Evolutionary conservation across 2,888 invertebrate species (phyloP).

Genomic region (Plebejus melissa): DNA sequence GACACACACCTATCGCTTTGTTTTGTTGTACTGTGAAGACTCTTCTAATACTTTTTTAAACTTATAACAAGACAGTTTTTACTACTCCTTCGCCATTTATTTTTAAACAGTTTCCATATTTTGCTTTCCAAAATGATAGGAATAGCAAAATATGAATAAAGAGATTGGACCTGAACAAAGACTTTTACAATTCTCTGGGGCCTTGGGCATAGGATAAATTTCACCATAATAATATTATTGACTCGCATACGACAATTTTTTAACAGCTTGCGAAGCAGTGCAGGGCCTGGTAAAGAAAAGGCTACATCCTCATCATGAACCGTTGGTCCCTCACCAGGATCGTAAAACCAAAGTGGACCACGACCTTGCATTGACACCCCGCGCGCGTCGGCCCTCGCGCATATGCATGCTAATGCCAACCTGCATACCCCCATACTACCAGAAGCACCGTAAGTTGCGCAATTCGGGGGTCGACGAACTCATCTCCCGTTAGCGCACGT

Average conservation of each 20-base stretch:
- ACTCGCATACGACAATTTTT: no score
- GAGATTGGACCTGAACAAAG: no score
- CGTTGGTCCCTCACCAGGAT: neutral
- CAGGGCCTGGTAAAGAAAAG: no score
- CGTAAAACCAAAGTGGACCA: slow-evolving; percentile 20
- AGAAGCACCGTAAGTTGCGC: slow-evolving; percentile 39
- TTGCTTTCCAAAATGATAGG: no score
- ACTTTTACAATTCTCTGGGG: neutral
- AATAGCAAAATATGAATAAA: no score
- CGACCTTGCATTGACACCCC: slow-evolving; percentile 34
- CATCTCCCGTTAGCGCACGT: slow-evolving; percentile 72
- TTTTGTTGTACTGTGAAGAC: neutral
- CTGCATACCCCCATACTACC: slow-evolving; percentile 48
- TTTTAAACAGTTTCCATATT: no score
- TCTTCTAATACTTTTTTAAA: neutral
- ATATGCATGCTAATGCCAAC: slow-evolving; percentile 52
- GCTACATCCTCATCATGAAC: neutral
- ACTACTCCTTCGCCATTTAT: no score
- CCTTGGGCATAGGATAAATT: no score
- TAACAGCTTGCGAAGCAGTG: no score
- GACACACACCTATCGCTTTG: no score
- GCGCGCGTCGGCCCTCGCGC: neutral
- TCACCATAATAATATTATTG: no score
- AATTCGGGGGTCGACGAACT: slow-evolving; percentile 62
- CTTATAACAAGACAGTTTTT: no score